These are phyloP conservation scores for Poeciliopsis gracilis DNA, from an alignment of 2,797 vertebrate species.

Conservation along the genomic window DNA sequence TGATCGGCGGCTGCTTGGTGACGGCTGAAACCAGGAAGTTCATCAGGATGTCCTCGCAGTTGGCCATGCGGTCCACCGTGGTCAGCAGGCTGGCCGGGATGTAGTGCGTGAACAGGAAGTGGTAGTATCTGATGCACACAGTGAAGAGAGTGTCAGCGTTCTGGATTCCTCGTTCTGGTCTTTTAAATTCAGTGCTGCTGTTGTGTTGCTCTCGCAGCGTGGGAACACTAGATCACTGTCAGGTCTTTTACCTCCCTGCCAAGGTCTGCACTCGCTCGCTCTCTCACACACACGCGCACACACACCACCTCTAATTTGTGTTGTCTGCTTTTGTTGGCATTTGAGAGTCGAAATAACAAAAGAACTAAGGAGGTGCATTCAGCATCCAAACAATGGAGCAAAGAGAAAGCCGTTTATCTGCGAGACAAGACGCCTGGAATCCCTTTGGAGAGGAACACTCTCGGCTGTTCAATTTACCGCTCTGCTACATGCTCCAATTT, in stretches of 20 bases:
- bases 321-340: conserved; percentile 31
- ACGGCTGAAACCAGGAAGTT: conserved; percentile 89
- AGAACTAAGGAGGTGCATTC: conserved; percentile 38
- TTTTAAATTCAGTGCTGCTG: conserved; percentile 20
- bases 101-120: conserved; percentile 87
- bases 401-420: conserved; percentile 61
- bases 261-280: conserved; percentile 62
- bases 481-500: conserved; percentile 44
- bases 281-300: conserved; percentile 5
- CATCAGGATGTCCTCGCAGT: conserved; percentile 92
- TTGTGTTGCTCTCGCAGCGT: conserved; percentile 46
- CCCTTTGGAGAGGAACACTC: conserved; percentile 35
- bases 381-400: conserved; percentile 47
- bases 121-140: conserved; percentile 85
- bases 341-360: conserved; percentile 54
- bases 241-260: conserved; percentile 44
- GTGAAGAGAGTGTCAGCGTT: neutral
- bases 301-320: conserved; percentile 24
- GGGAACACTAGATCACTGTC: conserved; percentile 63
- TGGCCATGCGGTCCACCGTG: conserved; percentile 82
- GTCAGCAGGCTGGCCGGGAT: conserved; percentile 81
- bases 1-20: conserved; percentile 91
- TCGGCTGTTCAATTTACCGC: conserved; percentile 49
- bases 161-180: conserved; percentile 13
- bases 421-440: conserved; percentile 54